These are phyloP conservation scores for Melanaphis sacchari DNA, from an alignment of 1,140 invertebrate genomes.

Conservation along the genomic window DNA sequence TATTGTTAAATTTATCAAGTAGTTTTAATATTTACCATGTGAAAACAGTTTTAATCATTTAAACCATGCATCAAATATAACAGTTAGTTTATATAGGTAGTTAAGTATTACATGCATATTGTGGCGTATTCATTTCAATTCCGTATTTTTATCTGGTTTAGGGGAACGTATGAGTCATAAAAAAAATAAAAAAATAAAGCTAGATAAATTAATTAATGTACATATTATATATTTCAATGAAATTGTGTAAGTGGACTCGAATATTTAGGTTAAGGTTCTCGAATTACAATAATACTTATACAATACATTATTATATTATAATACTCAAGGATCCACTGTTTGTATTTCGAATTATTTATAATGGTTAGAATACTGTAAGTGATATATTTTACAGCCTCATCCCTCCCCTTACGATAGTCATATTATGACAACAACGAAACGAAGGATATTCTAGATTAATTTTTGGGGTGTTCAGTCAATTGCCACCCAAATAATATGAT, in stretches of 20 bases:
- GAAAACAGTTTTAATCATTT: not conserved
- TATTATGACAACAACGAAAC: not conserved
- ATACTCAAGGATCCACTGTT: conserved; percentile 12
- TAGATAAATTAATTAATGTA: not conserved
- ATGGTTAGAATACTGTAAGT: not conserved
- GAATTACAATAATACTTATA: conserved; percentile 16
- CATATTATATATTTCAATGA: not conserved
- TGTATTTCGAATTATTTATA: not conserved
- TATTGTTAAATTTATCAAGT: not conserved
- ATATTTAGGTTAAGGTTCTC: conserved; percentile 22
- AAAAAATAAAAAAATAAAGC: not conserved
- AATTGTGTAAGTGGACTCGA: not conserved
- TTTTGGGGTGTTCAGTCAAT: not conserved
- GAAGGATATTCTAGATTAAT: not conserved
- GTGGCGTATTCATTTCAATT: not conserved
- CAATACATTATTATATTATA: conserved; percentile 2
- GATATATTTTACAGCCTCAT: conserved; percentile 2
- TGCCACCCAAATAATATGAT: not conserved
- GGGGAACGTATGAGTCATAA: not conserved
- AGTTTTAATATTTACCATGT: not conserved
- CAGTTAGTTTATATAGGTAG: not conserved
- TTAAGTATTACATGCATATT: not conserved
- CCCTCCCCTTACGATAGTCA: not conserved
- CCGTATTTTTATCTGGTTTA: not conserved
- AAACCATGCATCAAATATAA: not conserved